Evolutionary conservation across 1,140 invertebrate genomes (phyloP), one percentile per base, ranked within the genome.

Genomic region (Diachasma alloeum): DNA sequence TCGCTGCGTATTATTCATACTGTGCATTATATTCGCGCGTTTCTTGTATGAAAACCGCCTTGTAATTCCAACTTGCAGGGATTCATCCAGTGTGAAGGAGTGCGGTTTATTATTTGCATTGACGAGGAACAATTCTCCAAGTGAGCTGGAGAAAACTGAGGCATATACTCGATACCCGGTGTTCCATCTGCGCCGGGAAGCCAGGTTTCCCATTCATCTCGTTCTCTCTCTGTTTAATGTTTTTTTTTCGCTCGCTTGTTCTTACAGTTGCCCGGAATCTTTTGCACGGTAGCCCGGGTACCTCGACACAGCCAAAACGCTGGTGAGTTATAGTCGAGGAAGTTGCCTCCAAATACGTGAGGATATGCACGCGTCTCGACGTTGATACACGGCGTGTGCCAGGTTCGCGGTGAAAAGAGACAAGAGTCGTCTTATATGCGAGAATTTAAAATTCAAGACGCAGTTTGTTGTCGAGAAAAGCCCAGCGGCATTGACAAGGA

Each of bases 91-190:
- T 68, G 75, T 78, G 39, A 56, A 76, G 59, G 71, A 78, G 79
- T 48, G 77, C 75, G 63, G 71, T 81, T 53, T 81, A 82, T 83
- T 84, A 83, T 84, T 81, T 79, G 77, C 79, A 81, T 82, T 84
- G 83, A 83, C 80, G 80, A 82, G 81, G 82, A 83, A 81, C 81
- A 79, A 79, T 72, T 75, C 56, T 66, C 68, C 80, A 75, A 75
- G 81, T 82, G 81, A 42, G 10, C 39, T 11, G 81, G 9, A 48
- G 66, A 48, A 77, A 80, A 83, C 78, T 80, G 81, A 80, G 39
- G 56, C 1, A 44, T n/a, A 22, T 9, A 69, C 22, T 26, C 24
- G 22, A 63, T 63, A 63, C 5, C 48, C 10, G 48, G 37, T 17
- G 6, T 59, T 73, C 17, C 46, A 73, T 59, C 39, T 42, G 39